Evolutionary conservation across 1,140 invertebrate genomes (phyloP), one percentile per base, ranked within the genome.

Genomic region (Temnothorax longispinosus): DNA sequence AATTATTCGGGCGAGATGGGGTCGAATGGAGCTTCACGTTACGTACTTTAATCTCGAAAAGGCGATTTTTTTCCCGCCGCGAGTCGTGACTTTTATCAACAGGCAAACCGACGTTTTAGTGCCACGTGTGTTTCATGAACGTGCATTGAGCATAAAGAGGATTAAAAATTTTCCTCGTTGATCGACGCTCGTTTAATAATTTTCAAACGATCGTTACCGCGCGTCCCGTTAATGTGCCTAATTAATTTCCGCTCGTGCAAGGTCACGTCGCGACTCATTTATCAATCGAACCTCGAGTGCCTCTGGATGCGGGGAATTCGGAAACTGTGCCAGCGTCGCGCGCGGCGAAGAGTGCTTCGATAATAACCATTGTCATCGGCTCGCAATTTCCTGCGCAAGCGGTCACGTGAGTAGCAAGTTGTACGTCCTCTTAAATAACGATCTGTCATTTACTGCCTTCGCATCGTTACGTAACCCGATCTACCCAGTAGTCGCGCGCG

Each of bases 341-440:
- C 35, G 69, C 65, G 50, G 15, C 54, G 38, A 74, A 15, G 60
- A 56, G 41, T 6, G 32, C 54, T 64, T 35, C 67, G 62, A 84
- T 69, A 85, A 78, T 75, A 85, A 78, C 54, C 10, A 87, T 89
- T 85, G 88, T 84, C 74, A 69, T 10, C 50, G 38, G 47, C 60
- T 76, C 44, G 86, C 74, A 87, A 90, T 90, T 90, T 90, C 86
- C 89, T 87, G 78, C 47, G 41, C 64, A 69, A 56, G 77, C 74
- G 50, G 41, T 67, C 21, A 71, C 56, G 58, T 50, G 27, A 15
- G 8, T 11, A 27, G 44, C 21, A 60, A 27, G 13, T 62, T 58
- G 32, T 54, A n/a, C 47, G 47, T 64, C 41, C 77, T 35, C 44
- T 89, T 54, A 54, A 90, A 89, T 69, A 80, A 65, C 81, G 47